Evolutionary conservation across 2,888 invertebrate species (phyloP), one percentile per base, ranked within the genome.

Genomic region (Chromoteleia sp.): DNA sequence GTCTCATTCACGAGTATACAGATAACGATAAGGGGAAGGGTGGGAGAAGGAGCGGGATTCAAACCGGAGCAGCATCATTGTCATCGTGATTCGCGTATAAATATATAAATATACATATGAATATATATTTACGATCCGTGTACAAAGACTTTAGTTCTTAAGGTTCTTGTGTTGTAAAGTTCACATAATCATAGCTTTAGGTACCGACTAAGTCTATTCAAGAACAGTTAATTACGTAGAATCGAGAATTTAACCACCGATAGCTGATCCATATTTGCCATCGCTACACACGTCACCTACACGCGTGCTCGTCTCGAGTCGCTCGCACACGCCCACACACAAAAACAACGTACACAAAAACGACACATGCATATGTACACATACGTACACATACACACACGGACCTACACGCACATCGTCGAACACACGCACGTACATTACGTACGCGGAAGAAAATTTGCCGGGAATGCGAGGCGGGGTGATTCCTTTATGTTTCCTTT

Each of bases 121-220:
- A 81, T 81, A 81, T 59, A 67, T 79, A 82, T 89, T 88, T 88
- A 89, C 90, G 89, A 90, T 90, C 88, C 91, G 86, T 91, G 91
- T 91, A 91, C 91, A 91, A 90, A 91, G 91, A 89, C 88, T 91
- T 88, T 90, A 89, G 87, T 88, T 83, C 86, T 86, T 90, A 90
- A 91, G 89, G 85, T 89, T 89, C 89, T 91, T 91, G 91, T 91
- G 91, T 91, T 91, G 91, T 91, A 91, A 91, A 91, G 89, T 91
- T 91, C 89, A 91, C 90, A 89, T 91, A 91, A 91, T 90, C 91
- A 90, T 91, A 91, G 90, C 88, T 89, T 89, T 91, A 91, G 87
- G 83, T 89, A 89, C 87, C 87, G 88, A 88, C 87, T 89, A 90
- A 89, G 87, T 89, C 88, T 89, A 88, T 88, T 89, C 87, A 88